Base-by-base conservation (phyloP, 2,888 invertebrate species). In the Nephrotoma guestfalica region DNA sequence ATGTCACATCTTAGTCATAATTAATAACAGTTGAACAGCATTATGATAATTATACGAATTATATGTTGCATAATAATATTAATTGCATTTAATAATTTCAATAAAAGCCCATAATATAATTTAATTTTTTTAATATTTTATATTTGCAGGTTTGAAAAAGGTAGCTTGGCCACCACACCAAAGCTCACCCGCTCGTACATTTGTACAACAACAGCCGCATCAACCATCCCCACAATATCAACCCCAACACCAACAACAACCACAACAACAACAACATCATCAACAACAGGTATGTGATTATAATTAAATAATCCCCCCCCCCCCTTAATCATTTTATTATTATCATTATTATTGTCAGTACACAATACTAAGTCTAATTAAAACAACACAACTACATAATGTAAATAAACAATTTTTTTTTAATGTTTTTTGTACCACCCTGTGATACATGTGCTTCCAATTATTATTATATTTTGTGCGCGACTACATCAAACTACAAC, bases 111-210 rank as follows among this genome's bases (percentile, higher is more conserved):
- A 30, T 30, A 57, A 57, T 7, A 71, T 0, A 71, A 9, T 30
- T 71, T 30, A 30, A 30, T 71, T 71, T 0, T 30, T 2, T 2
- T 2, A 2, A 30, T 30, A 30, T 30, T 30, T 30, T 30, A 30
- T 83, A 87, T 85, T 87, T 87, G 41, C 92, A 96, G 96, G 95
- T 91, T 93, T 95, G 89, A 97, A 96, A 93, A 94, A 96, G 92
- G 96, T 97, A 90, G 96, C 96, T 92, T 97, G 97, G 97, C 97
- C 97, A 88, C 96, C 96, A 89, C 94, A 93, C 89, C 94, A 94
- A 90, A 94, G 94, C 88, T 94, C 94, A 91, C 94, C 94, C 88
- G 47, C 86, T 47, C 71, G 71, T 30, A 71, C 71, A 30, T 30
- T 71, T 30, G 71, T 30, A 71, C 86, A 87, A 86, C 15, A 86